Evolutionary conservation across 2,113 vertebrate genomes (phyloP).

Genomic region (Ascaphus truei): DNA sequence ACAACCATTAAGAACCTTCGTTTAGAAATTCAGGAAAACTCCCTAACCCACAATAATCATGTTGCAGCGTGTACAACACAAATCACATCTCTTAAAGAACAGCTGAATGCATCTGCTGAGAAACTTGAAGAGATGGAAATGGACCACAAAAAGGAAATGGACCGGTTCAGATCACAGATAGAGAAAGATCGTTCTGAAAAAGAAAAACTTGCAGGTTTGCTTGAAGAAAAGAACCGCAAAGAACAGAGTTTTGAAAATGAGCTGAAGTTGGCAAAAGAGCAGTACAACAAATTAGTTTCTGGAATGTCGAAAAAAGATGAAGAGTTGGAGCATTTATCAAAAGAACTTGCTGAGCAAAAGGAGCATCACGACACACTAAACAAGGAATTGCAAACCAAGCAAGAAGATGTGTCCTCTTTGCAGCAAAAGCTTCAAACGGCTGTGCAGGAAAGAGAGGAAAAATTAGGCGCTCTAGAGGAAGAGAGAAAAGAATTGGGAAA

Average conservation of each 20-base stretch:
- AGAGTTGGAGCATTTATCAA: slow-evolving; percentile 58
- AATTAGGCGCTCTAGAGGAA: slow-evolving; percentile 53
- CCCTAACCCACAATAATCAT: slow-evolving; percentile 47
- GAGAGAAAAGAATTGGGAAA: slow-evolving; percentile 57
- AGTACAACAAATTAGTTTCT: slow-evolving; percentile 64
- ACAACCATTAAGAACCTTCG: slow-evolving; percentile 64
- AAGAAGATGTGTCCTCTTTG: slow-evolving; percentile 56
- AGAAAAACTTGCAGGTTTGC: slow-evolving; percentile 52
- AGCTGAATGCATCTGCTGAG: slow-evolving; percentile 51
- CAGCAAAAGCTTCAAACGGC: slow-evolving; percentile 54
- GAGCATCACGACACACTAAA: slow-evolving; percentile 49
- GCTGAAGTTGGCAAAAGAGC: slow-evolving; percentile 69
- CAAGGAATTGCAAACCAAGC: slow-evolving; percentile 55
- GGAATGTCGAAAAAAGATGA: slow-evolving; percentile 59
- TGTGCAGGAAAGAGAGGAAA: slow-evolving; percentile 50
- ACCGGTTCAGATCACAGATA: slow-evolving; percentile 55
- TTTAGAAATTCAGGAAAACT: slow-evolving; percentile 64
- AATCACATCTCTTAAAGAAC: slow-evolving; percentile 68
- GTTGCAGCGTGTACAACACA: slow-evolving; percentile 66
- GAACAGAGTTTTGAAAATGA: slow-evolving; percentile 66
- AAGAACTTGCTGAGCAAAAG: slow-evolving; percentile 52
- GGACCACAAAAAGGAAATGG: slow-evolving; percentile 45
- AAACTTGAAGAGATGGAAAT: slow-evolving; percentile 59
- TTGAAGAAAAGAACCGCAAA: slow-evolving; percentile 52
- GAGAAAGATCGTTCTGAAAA: slow-evolving; percentile 49